These are phyloP conservation scores for Myzus persicae DNA, from an alignment of 1,140 invertebrate genomes.

Conservation along the genomic window DNA sequence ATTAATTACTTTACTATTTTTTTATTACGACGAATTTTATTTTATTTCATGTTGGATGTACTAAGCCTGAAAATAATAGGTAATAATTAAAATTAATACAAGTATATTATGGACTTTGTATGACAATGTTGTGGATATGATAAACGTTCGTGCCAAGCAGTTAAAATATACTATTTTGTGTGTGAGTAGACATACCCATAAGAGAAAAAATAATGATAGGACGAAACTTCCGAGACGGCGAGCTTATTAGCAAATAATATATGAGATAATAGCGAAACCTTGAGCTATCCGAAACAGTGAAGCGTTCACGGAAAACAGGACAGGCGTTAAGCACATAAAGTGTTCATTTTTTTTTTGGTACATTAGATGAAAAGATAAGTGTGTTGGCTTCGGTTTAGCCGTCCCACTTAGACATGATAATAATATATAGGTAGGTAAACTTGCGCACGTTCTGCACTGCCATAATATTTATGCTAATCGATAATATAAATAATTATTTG, in stretches of 20 bases:
- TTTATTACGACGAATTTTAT: no score
- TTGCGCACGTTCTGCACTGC: not conserved
- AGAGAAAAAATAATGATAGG: not conserved
- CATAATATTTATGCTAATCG: no score
- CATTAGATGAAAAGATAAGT: not conserved
- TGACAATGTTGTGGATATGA: no score
- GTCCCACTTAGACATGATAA: not conserved
- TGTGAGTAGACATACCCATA: no score
- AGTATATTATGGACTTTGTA: no score
- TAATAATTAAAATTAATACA: no score
- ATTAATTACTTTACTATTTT: no score
- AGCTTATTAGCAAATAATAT: not conserved
- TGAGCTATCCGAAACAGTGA: not conserved
- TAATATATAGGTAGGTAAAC: not conserved
- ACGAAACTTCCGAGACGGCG: not conserved
- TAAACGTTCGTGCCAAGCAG: no score
- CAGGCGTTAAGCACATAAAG: not conserved
- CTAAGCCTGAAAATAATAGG: no score
- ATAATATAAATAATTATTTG: not conserved
- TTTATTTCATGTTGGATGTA: no score
- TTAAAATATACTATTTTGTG: no score
- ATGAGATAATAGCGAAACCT: not conserved
- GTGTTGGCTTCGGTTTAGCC: not conserved
- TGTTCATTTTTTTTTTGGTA: not conserved
- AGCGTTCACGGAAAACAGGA: not conserved